Evolutionary conservation across 1,140 invertebrate genomes (phyloP).

Genomic region (Calycopis cecrops): DNA sequence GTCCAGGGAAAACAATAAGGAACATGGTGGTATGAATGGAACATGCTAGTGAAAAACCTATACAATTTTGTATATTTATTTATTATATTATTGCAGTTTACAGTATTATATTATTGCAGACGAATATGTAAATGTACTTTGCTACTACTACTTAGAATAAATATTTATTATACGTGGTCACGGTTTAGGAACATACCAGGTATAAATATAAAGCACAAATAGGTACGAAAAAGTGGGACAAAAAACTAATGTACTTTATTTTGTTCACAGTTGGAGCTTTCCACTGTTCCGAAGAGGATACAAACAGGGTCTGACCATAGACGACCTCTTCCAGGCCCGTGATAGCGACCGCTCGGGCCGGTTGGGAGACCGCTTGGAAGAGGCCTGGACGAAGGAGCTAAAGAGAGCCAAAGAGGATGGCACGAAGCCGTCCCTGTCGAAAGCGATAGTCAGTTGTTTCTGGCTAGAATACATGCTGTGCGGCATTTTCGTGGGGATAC

Average conservation of each 20-base stretch:
- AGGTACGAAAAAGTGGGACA: too few relatives aligned
- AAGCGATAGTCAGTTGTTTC: constrained; percentile 68
- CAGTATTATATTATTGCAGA: too few relatives aligned
- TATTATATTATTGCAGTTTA: too few relatives aligned
- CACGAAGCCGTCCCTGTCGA: constrained; percentile 60
- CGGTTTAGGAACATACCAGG: too few relatives aligned
- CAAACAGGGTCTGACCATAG: constrained; percentile 73
- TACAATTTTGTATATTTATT: too few relatives aligned
- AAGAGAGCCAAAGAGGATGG: constrained; percentile 39
- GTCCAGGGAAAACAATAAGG: too few relatives aligned
- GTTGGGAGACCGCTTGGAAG: constrained; percentile 76
- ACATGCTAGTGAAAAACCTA: too few relatives aligned
- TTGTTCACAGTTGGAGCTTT: constrained; percentile 58
- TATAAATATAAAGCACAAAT: too few relatives aligned
- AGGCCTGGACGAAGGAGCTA: constrained; percentile 69
- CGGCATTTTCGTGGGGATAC: constrained; percentile 51
- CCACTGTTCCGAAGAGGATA: constrained; percentile 50
- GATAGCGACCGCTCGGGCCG: constrained; percentile 74
- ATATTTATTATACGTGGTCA: too few relatives aligned
- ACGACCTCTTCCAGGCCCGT: constrained; percentile 78
- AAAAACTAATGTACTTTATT: background rate
- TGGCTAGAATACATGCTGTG: constrained; percentile 65
- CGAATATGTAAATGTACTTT: too few relatives aligned
- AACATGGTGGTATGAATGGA: too few relatives aligned
- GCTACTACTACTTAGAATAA: too few relatives aligned